phyloP scores from a whole-genome alignment of 2,888 invertebrate genomes.

The Cyclophora punctaria region DNA sequence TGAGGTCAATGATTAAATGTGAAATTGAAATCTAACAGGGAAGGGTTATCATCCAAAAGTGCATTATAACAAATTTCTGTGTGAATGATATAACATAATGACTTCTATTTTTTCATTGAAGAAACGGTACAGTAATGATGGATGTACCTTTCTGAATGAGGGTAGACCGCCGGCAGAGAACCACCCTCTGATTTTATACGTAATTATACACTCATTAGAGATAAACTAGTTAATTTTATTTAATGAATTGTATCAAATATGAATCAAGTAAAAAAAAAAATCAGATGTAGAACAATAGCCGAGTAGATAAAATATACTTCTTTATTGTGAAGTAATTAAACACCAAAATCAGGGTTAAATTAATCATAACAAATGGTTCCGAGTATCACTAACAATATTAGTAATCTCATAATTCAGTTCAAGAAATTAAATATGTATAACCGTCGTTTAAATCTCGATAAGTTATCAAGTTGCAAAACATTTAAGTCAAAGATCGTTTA shows the following conservation, averaged over 20 bases:
- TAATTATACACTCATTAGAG: conserved; percentile 70
- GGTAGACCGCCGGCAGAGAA: conserved; percentile 54
- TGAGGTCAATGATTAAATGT: too few relatives aligned
- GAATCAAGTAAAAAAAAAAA: too few relatives aligned
- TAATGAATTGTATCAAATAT: too few relatives aligned
- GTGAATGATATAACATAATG: conserved; percentile 18
- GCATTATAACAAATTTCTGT: too few relatives aligned
- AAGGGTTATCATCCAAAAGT: too few relatives aligned
- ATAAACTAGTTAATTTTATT: conserved; percentile 47
- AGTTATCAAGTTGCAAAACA: conserved; percentile 22
- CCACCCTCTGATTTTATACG: conserved; percentile 59
- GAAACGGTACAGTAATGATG: conserved; percentile 43
- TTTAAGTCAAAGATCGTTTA: conserved; percentile 32
- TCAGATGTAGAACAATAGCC: too few relatives aligned
- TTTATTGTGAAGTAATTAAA: too few relatives aligned
- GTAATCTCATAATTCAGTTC: too few relatives aligned
- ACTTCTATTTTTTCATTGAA: conserved; percentile 43
- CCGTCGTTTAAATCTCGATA: conserved; percentile 21
- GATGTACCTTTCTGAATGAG: conserved; percentile 51
- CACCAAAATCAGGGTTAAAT: too few relatives aligned
- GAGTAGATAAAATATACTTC: too few relatives aligned
- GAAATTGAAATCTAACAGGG: too few relatives aligned
- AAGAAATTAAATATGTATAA: conserved; percentile 9
- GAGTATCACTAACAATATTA: neutral
- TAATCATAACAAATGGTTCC: neutral